A percentile compares a stretch with the other conserved stretches of the same genome.
Evolutionary conservation across 2,113 vertebrate genomes (phyloP).

Genomic region (Climacteris rufus): DNA sequence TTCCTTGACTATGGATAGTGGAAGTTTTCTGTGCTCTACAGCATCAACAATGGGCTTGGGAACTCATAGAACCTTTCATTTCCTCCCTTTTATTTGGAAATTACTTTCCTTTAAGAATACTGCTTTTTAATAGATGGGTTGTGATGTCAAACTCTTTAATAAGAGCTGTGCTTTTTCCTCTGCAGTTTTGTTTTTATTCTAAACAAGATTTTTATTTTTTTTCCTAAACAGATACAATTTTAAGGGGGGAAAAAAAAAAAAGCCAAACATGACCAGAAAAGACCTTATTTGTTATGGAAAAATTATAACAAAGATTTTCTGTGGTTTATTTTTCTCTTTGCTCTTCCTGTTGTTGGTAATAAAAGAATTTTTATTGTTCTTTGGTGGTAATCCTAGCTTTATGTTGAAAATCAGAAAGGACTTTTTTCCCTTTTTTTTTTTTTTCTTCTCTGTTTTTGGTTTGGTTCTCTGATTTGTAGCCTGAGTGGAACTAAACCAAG

Average conservation of each 20-base stretch:
- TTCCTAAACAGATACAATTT: slow-evolving; percentile 35
- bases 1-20: slow-evolving; percentile 19
- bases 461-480: slow-evolving; percentile 49
- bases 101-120: slow-evolving; percentile 51
- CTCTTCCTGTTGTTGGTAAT: slow-evolving; percentile 55
- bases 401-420: slow-evolving; percentile 53
- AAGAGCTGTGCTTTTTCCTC: slow-evolving; percentile 38
- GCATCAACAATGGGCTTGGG: slow-evolving; percentile 49
- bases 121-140: slow-evolving; percentile 38
- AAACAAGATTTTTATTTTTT: slow-evolving; percentile 10
- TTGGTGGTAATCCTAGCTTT: slow-evolving; percentile 55
- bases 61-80: slow-evolving; percentile 57
- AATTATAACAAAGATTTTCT: slow-evolving; percentile 59
- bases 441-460: background rate
- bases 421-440: background rate
- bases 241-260: background rate
- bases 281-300: slow-evolving; percentile 59
- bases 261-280: slow-evolving; percentile 59
- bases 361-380: slow-evolving; percentile 63
- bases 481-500: slow-evolving; percentile 41
- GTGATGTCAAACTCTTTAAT: slow-evolving; percentile 58
- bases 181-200: slow-evolving; percentile 51
- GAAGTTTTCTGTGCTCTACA: background rate
- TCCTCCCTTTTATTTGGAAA: slow-evolving; percentile 61
- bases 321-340: slow-evolving; percentile 38